Evolutionary conservation across 2,113 vertebrate species (phyloP).

Genomic region (Thalassarche chlororhynchos): DNA sequence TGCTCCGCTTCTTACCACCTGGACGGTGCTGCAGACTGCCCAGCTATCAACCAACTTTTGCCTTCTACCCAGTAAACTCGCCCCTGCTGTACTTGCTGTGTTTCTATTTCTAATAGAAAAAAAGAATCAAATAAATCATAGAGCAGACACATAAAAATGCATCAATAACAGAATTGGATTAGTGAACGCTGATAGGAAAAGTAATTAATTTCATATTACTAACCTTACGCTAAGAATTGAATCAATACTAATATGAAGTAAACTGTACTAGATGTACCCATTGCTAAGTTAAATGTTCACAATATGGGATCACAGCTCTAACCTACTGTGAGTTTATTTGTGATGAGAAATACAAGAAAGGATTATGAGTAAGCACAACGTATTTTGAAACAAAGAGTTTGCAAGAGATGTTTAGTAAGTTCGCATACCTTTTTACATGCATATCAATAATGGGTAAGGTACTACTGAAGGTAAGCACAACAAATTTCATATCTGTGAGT

Average conservation of each 20-base stretch:
- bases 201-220: slow-evolving; percentile 2
- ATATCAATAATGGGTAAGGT: background rate
- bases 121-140: background rate
- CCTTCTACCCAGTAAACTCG: background rate
- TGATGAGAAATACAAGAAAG: background rate
- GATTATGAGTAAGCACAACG: background rate
- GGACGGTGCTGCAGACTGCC: background rate
- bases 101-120: background rate
- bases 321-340: background rate
- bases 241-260: background rate
- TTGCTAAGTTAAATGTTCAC: background rate
- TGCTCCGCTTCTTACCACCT: background rate
- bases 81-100: rapidly evolving
- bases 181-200: background rate
- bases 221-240: background rate
- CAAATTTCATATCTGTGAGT: background rate
- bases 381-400: background rate
- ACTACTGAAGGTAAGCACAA: background rate
- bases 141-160: background rate
- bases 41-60: background rate
- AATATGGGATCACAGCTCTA: background rate
- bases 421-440: background rate
- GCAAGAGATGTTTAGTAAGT: background rate
- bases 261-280: background rate
- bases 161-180: slow-evolving; percentile 3